Conservation (phyloP, 1,140 invertebrate genomes). For the Hestina assimilis region DNA sequence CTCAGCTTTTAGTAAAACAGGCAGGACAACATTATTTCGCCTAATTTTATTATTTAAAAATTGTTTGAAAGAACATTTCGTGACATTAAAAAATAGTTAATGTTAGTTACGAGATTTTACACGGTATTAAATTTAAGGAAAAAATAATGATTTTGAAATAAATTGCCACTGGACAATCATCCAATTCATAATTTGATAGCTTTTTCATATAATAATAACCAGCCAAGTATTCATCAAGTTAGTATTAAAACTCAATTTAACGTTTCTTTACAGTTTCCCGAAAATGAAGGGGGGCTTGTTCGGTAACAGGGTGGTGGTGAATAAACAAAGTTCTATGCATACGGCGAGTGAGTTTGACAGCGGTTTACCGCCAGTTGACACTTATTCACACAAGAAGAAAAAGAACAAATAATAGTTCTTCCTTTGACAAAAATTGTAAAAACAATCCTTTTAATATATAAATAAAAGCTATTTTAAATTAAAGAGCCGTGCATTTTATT, state of each 20-base stretch:
- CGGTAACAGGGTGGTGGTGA: conserved; percentile 47
- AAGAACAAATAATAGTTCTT: conserved; percentile 24
- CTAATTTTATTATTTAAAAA: too few species aligned
- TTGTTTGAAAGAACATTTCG: too few species aligned
- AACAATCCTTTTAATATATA: background rate
- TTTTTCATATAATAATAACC: too few species aligned
- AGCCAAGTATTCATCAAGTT: too few species aligned
- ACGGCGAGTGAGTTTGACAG: conserved; percentile 75
- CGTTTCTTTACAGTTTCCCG: conserved; percentile 48
- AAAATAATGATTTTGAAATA: too few species aligned
- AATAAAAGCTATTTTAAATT: background rate
- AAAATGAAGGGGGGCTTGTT: conserved; percentile 58
- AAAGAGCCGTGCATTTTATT: background rate
- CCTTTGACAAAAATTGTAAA: background rate
- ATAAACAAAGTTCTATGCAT: conserved; percentile 73
- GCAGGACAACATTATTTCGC: too few species aligned
- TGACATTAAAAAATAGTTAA: too few species aligned
- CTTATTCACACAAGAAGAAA: conserved; percentile 51
- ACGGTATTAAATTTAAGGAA: too few species aligned
- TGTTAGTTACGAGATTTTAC: too few species aligned
- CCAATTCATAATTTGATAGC: too few species aligned
- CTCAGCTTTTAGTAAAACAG: too few species aligned
- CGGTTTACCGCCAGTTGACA: conserved; percentile 62
- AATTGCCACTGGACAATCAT: too few species aligned
- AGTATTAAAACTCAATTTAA: background rate